Base-by-base conservation (phyloP, 2,797 vertebrate genomes). In the Cyprinodon diabolis region DNA sequence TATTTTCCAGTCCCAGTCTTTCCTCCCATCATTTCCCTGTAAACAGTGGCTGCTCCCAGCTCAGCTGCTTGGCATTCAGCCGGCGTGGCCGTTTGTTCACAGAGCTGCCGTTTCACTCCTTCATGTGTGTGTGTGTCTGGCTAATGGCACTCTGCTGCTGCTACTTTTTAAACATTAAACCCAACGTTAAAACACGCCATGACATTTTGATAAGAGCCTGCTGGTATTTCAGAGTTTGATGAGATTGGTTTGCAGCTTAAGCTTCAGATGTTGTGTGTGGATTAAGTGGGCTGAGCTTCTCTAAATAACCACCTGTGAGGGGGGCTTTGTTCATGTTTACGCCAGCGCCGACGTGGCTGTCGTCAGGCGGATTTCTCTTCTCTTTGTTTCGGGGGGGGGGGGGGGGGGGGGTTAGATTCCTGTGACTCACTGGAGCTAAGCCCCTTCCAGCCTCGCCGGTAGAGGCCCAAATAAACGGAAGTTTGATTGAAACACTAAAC, bases 181-280 rank as follows among this genome's bases (percentile, higher is more conserved):
- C 17, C 40, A n/a, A 35, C 1, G 23, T 37, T 63, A 23, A 2
- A 56, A 69, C 78, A 69, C 0, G 4, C 71, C 21, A 71, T 85
- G 84, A 60, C 81, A 80, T 87, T 85, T 63, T 63, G 60, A 63
- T 63, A 63, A 83, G 58, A 37, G 67, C 47, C 51, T 6, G 63
- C 47, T 78, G 80, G 70, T 74, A 80, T 84, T 84, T 51, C 68
- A 47, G 70, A 23, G 56, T 30, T 30, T 37, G 54, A 45, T 21
- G 19, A 60, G 73, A 70, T 40, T 12, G 0, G 19, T 66, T 84
- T 84, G 48, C 49, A 77, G 82, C 85, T 68, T 74, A 48, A 79
- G 5, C 54, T 66, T 30, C 74, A 68, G 84, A 75, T 84, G 67
- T 49, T 76, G 58, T 25, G 21, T 66, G 35, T 47, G 77, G 74